phyloP scores from a whole-genome alignment of 2,113 vertebrate species.

The Mesoclemmys tuberculata region DNA sequence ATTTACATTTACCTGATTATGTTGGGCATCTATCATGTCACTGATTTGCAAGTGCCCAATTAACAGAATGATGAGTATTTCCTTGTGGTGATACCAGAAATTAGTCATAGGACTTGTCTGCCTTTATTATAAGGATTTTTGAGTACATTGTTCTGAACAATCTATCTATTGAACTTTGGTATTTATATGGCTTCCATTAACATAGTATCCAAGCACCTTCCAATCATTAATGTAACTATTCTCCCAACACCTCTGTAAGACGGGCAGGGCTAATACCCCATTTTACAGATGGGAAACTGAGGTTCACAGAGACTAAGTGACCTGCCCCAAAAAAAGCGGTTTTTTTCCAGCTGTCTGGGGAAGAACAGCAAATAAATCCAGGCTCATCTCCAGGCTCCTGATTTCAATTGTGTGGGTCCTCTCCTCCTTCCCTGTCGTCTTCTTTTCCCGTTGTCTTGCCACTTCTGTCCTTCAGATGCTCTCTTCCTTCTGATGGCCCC shows the following conservation, averaged over 20 bases:
- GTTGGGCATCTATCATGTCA: accelerated
- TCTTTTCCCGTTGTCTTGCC: neutral
- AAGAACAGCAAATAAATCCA: neutral
- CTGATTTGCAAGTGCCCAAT: neutral
- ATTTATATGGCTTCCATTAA: neutral
- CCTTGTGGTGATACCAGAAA: neutral
- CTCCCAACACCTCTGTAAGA: neutral
- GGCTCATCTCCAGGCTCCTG: neutral
- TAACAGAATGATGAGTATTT: neutral
- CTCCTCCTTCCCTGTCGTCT: neutral
- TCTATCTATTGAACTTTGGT: neutral
- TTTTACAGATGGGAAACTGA: neutral
- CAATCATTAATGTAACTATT: neutral
- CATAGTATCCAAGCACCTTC: neutral
- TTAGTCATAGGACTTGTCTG: neutral
- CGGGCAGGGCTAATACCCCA: neutral
- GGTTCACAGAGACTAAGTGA: neutral
- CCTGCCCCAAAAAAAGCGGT: too few relatives aligned
- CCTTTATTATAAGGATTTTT: neutral
- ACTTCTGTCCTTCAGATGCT: neutral
- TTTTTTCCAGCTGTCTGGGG: neutral
- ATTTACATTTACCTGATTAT: too few relatives aligned
- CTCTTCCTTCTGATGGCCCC: neutral
- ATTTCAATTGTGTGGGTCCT: neutral
- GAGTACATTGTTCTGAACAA: neutral